Percentiles rank a stretch among this genome's conserved stretches.
Evolutionary conservation across 92 coral and sea anemone genomes (phyloP).

Genomic region (Galaxea fascicularis): DNA sequence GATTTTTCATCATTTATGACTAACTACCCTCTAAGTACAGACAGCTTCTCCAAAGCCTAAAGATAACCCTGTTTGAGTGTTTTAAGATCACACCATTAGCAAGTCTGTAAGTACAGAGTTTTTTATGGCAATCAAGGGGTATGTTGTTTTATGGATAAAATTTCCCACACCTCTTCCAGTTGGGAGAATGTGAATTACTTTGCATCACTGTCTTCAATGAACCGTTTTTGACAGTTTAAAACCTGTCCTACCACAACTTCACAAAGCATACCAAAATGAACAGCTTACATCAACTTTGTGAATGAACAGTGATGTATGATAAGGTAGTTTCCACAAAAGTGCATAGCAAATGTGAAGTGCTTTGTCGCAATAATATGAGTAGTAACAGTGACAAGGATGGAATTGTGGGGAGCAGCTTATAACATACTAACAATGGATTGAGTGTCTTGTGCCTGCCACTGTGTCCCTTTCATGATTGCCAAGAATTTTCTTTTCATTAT

Average conservation of each 20-base stretch:
- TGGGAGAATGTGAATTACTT: not conserved
- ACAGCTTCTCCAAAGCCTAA: too few species aligned
- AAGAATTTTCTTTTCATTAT: not conserved
- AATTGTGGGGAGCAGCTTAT: not conserved
- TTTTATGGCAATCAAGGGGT: not conserved
- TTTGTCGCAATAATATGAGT: not conserved
- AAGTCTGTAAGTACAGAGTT: not conserved
- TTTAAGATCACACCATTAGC: not conserved
- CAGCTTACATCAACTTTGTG: not conserved
- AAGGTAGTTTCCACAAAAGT: not conserved
- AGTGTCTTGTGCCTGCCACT: constrained; percentile 4
- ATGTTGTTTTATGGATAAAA: not conserved
- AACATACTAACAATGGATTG: not conserved
- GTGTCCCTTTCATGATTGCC: constrained; percentile 3
- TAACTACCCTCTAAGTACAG: not conserved
- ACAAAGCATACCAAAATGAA: not conserved
- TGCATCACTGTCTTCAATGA: too few species aligned
- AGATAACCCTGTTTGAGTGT: not conserved
- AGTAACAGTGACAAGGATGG: not conserved
- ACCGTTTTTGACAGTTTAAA: too few species aligned
- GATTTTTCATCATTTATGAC: not conserved
- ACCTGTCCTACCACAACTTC: too few species aligned
- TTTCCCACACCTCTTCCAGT: not conserved
- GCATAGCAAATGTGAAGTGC: not conserved
- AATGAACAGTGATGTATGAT: not conserved